Base-by-base conservation (phyloP, 2,888 invertebrate species). In the Eupithecia exiguata region DNA sequence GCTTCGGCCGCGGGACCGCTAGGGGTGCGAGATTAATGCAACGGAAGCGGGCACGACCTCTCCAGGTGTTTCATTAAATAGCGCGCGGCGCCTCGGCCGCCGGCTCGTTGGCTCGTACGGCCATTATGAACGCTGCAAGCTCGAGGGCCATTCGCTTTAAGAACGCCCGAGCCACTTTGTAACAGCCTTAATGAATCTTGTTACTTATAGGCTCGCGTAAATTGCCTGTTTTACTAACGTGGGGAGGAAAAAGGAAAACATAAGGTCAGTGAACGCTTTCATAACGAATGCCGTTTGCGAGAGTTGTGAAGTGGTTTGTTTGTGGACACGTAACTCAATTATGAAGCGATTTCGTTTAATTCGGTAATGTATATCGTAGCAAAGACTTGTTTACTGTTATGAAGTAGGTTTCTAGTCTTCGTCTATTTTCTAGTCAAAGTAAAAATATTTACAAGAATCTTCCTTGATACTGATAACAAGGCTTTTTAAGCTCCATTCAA, bases 11-110 rank as follows among this genome's bases (percentile, higher is more conserved):
- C 82, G 81, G 80, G 79, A 82, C 83, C 79, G 81, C 84, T 85
- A 84, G 85, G 85, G 84, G 86, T 84, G 85, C 81, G 88, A 89
- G 92, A 93, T 92, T 92, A 93, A 94, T 92, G 92, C 93, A 92
- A 87, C 91, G 92, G 91, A 92, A 92, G 91, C 90, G 84, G 88
- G 91, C 88, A 87, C 90, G 89, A 90, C 88, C 92, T 92, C 93
- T 93, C 91, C 93, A 94, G 94, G 94, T 94, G 94, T 94, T 94
- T 93, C 93, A 93, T 94, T 94, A 94, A 92, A 93, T 90, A 84
- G 92, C 88, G 90, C 89, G 90, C 89, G 91, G 91, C 92, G 88
- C 91, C 91, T 89, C 89, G 89, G 88, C 89, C 91, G 88, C 89
- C 91, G 86, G 86, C 90, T 90, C 91, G 89, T 88, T 89, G 87